These are phyloP conservation scores for Lapara coniferarum DNA, from an alignment of 2,888 invertebrate species.

Conservation along the genomic window DNA sequence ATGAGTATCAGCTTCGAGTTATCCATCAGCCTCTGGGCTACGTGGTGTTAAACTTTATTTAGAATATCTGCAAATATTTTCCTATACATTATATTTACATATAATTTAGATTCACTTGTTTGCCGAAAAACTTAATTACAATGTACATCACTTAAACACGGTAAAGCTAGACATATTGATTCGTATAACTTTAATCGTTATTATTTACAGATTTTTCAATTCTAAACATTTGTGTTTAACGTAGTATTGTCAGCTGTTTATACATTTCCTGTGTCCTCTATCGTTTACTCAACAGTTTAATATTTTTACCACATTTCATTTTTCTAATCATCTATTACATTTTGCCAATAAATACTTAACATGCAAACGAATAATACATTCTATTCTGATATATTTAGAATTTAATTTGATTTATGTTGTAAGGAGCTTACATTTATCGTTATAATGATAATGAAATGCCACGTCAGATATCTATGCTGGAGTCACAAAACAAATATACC, in stretches of 20 bases:
- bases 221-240: slow-evolving; percentile 73
- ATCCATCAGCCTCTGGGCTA: no score
- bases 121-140: slow-evolving; percentile 65
- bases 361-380: slow-evolving; percentile 30
- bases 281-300: slow-evolving; percentile 54
- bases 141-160: slow-evolving; percentile 69
- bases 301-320: slow-evolving; percentile 43
- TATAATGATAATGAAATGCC: slow-evolving; percentile 29
- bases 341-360: slow-evolving; percentile 40
- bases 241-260: slow-evolving; percentile 82
- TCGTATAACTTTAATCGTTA: slow-evolving; percentile 75
- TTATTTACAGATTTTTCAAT: slow-evolving; percentile 53
- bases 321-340: slow-evolving; percentile 48
- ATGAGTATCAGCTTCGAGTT: no score
- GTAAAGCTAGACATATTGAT: slow-evolving; percentile 74
- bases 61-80: slow-evolving; percentile 30
- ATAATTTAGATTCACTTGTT: slow-evolving; percentile 53
- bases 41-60: neutral
- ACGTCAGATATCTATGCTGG: slow-evolving; percentile 30
- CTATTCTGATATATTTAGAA: slow-evolving; percentile 27
- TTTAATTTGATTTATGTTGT: slow-evolving; percentile 22
- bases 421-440: slow-evolving; percentile 18
- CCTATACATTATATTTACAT: slow-evolving; percentile 66
- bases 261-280: slow-evolving; percentile 69
- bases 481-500: slow-evolving; percentile 28